phyloP scores from a whole-genome alignment of 2,888 invertebrate genomes.

The Ferdinandea cuprea region DNA sequence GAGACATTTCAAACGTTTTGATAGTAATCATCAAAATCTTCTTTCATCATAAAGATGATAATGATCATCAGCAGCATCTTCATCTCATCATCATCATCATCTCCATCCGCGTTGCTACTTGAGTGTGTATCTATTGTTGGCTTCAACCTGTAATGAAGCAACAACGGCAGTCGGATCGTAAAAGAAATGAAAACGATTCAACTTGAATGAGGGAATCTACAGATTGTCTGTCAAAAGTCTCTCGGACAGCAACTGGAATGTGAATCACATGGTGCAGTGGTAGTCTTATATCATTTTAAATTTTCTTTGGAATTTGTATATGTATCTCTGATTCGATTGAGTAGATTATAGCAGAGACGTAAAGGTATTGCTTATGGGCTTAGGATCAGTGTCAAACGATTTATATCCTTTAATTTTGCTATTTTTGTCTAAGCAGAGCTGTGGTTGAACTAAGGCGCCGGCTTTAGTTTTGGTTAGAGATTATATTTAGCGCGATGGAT shows the following conservation, averaged over 20 bases:
- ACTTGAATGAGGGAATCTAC: slow-evolving; percentile 18
- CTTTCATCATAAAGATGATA: background rate
- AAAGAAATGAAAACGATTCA: slow-evolving; percentile 7
- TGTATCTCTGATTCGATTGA: background rate
- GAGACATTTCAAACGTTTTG: slow-evolving; percentile 36
- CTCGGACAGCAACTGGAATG: slow-evolving; percentile 35
- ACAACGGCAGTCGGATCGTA: slow-evolving; percentile 9
- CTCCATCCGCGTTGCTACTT: slow-evolving; percentile 18
- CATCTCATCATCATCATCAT: slow-evolving; percentile 13
- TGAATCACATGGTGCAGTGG: slow-evolving; percentile 46
- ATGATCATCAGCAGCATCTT: slow-evolving; percentile 10
- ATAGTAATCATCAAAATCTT: slow-evolving; percentile 21
- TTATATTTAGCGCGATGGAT: too few relatives aligned
- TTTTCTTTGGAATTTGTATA: slow-evolving; percentile 5
- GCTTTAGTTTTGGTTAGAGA: too few relatives aligned
- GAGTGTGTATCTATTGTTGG: slow-evolving; percentile 36
- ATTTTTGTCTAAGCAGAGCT: too few relatives aligned
- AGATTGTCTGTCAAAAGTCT: slow-evolving; percentile 54
- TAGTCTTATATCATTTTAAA: slow-evolving; percentile 4
- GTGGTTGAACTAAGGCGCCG: too few relatives aligned
- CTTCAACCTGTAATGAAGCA: slow-evolving; percentile 12
- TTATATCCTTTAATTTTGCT: too few relatives aligned
- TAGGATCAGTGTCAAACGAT: too few relatives aligned
- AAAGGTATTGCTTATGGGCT: too few relatives aligned
- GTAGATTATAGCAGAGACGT: too few relatives aligned